phyloP scores from a whole-genome alignment of 2,888 invertebrate species.

The Andrena praecox region DNA sequence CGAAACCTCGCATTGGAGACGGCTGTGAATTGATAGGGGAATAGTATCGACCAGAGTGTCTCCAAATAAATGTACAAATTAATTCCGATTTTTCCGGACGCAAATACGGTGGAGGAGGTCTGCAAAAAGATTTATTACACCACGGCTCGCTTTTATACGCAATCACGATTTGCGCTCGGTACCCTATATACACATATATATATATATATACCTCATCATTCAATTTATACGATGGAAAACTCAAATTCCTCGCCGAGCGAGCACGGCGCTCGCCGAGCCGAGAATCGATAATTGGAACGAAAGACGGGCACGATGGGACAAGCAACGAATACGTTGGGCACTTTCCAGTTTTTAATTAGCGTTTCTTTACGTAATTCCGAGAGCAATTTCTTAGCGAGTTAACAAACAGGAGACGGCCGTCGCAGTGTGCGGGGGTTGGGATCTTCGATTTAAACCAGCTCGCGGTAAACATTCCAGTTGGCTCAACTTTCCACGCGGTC shows the following conservation, averaged over 20 bases:
- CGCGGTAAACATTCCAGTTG: slow-evolving; percentile 78
- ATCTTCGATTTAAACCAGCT: slow-evolving; percentile 67
- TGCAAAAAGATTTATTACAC: slow-evolving; percentile 1
- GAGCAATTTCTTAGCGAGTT: slow-evolving; percentile 68
- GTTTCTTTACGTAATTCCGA: slow-evolving; percentile 67
- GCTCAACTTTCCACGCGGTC: slow-evolving; percentile 67
- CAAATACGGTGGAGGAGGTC: background rate
- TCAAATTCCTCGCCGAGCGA: slow-evolving; percentile 13
- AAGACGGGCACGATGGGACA: background rate
- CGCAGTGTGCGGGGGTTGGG: slow-evolving; percentile 45
- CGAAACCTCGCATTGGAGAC: background rate
- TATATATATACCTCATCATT: slow-evolving; percentile 12
- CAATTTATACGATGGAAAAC: slow-evolving; percentile 21
- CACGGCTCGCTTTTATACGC: background rate
- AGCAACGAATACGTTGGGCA: slow-evolving; percentile 16
- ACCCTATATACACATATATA: too few relatives aligned
- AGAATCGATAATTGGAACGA: slow-evolving; percentile 25
- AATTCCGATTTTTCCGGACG: background rate
- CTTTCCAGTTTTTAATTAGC: slow-evolving; percentile 75
- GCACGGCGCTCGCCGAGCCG: background rate
- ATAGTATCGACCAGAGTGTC: background rate
- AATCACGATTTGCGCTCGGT: background rate
- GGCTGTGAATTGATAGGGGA: background rate
- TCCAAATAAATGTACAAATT: background rate
- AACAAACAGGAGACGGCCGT: slow-evolving; percentile 58